phyloP scores from a whole-genome alignment of 2,797 vertebrate species.

The Rhincodon typus region DNA sequence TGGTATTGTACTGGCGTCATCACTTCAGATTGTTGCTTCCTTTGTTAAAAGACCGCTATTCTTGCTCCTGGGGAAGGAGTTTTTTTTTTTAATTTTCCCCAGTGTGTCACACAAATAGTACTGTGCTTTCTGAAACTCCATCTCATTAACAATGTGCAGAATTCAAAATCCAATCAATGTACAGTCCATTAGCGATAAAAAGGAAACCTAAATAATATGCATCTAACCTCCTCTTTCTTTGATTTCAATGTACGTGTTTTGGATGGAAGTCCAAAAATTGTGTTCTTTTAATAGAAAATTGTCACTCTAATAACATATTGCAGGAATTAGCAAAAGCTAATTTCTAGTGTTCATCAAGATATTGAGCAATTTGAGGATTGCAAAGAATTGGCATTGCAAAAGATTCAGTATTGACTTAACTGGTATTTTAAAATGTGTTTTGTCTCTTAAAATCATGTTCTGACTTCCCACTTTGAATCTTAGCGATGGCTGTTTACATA shows the following conservation, averaged over 20 bases:
- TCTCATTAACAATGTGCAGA: not conserved
- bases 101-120: not conserved
- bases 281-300: not conserved
- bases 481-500: not conserved
- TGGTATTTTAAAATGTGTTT: not conserved
- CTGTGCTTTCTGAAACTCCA: not conserved
- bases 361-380: not conserved
- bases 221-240: not conserved
- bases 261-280: not conserved
- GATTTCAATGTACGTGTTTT: not conserved
- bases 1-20: not conserved
- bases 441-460: not conserved
- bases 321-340: not conserved
- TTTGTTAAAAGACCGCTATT: not conserved
- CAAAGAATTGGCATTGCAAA: not conserved
- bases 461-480: not conserved
- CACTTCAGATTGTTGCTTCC: not conserved
- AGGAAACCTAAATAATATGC: not conserved
- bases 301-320: not conserved
- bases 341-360: not conserved
- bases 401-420: not conserved
- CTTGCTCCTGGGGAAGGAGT: not conserved
- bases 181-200: not conserved
- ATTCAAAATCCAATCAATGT: not conserved
- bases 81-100: not conserved